Conservation (phyloP, 1,140 invertebrate genomes). For the Brachystomella parvula region DNA sequence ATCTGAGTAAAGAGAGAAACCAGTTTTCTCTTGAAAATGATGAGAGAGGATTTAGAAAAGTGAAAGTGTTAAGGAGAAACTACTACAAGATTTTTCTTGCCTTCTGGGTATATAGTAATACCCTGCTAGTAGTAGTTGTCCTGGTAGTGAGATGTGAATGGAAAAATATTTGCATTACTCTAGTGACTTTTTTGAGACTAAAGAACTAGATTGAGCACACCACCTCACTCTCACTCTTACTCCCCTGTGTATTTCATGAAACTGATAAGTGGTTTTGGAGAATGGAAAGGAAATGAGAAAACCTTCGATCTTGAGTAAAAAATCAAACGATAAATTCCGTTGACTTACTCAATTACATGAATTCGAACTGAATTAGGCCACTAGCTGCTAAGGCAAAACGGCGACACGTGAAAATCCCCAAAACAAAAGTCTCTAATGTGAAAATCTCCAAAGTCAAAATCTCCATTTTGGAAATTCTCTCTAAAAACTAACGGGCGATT, state of each 20-base stretch:
- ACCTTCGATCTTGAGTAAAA: not conserved
- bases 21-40: not conserved
- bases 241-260: not conserved
- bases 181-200: not conserved
- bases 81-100: not conserved
- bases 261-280: not conserved
- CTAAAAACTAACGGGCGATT: no score
- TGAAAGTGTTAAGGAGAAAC: not conserved
- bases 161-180: not conserved
- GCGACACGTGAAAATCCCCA: not conserved
- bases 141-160: no score
- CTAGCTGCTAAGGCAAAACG: no score
- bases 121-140: no score
- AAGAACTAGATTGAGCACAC: not conserved
- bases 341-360: no score
- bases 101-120: not conserved
- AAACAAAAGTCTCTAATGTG: not conserved
- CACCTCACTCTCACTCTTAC: not conserved
- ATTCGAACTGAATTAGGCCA: no score
- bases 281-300: not conserved
- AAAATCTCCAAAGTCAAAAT: not conserved
- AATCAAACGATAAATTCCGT: not conserved
- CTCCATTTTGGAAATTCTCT: not conserved
- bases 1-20: not conserved
- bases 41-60: not conserved